Evolutionary conservation across 2,888 invertebrate genomes (phyloP), one percentile per base, ranked within the genome.

Genomic region (Petrophora chlorosata): DNA sequence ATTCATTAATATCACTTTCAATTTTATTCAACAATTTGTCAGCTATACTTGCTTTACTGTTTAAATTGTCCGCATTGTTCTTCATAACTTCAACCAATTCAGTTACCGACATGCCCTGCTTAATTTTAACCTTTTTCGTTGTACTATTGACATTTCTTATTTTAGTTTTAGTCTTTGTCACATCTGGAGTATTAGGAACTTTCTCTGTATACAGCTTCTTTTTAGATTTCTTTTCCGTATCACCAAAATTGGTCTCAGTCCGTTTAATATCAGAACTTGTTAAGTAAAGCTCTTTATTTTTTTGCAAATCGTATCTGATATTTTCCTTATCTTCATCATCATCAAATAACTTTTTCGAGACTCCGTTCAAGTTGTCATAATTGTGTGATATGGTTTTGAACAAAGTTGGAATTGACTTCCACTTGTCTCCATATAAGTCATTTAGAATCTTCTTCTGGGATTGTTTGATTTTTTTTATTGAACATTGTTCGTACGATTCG

Each of bases 391-490:
- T 60, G 0, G 76, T 78, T 67, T 88, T 88, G 9, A 90, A 85
- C 33, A 91, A 63, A 3, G 73, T 75, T 0, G 90, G 89, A 40
- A 90, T 91, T 0, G 87, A 82, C 59, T 91, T 90, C 92, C 92
- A 92, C 5, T 76, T 69, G 30, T 86, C 79, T n/a, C 92, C 92
- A 15, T 92, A 92, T 1, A 92, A 63, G 46, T 92, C 91, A 12
- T 83, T 90, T 0, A 89, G 68, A 25, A 89, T 45, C 69, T 88
- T 89, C 47, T 80, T 83, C 34, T 90, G 88, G 0, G 88, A 88
- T 14, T 73, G 57, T 26, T 84, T 76, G 41, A 89, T 83, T 72
- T 77, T 84, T 39, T 83, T 82, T 29, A 87, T 73, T 0, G 88
- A 77, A 43, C 90, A 90, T 39, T 84, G 68, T 59, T 89, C 82